phyloP scores from a whole-genome alignment of 2,113 vertebrate species.

The Apodemus sylvaticus region DNA sequence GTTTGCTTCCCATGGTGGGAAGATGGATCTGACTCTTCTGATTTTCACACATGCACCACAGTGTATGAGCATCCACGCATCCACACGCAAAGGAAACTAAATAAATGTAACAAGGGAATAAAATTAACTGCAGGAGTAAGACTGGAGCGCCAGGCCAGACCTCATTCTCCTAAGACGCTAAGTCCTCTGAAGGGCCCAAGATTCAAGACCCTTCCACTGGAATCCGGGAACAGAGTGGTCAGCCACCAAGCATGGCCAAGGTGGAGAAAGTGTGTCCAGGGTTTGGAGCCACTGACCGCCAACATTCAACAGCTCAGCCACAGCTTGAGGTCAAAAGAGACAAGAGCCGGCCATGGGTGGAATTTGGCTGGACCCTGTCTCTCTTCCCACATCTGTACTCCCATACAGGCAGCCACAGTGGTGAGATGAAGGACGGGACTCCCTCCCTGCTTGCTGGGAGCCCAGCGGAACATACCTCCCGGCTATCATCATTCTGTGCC shows the following conservation, averaged over 20 bases:
- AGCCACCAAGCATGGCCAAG: not conserved
- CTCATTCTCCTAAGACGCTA: not conserved
- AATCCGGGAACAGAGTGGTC: not conserved
- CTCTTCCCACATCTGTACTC: fast-evolving
- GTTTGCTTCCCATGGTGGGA: not conserved
- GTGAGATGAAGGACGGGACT: fast-evolving
- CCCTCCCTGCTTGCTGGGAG: fast-evolving
- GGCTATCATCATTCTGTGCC: not conserved
- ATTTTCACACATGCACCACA: not conserved
- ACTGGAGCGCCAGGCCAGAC: fast-evolving
- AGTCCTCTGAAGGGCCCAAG: not conserved
- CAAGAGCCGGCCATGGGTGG: fast-evolving
- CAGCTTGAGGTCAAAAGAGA: not conserved
- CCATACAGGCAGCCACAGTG: fast-evolving
- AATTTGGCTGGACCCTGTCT: fast-evolving
- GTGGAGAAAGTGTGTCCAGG: not conserved
- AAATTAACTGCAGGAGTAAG: not conserved
- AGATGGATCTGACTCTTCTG: not conserved
- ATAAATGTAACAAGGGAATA: not conserved
- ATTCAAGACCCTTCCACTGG: not conserved
- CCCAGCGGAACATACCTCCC: not conserved
- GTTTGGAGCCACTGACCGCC: fast-evolving
- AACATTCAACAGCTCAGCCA: not conserved
- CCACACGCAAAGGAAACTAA: not conserved
- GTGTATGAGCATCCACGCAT: not conserved